Percentiles rank a stretch among this genome's conserved stretches.
Evolutionary conservation across 2,888 invertebrate genomes (phyloP).

Genomic region (Tachina lurida): DNA sequence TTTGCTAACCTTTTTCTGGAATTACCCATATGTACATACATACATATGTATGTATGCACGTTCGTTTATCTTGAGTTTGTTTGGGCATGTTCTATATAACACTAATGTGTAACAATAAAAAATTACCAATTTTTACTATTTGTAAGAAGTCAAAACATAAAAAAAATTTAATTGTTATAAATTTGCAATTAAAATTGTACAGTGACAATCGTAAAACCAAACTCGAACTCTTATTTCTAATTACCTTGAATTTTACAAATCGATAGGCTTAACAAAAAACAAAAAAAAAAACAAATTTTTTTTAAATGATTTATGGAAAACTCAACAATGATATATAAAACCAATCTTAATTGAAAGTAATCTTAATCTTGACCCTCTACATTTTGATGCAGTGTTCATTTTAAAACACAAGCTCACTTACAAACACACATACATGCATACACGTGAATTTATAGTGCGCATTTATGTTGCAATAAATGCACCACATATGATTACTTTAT

Average conservation of each 20-base stretch:
- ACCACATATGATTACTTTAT: slow-evolving; percentile 46
- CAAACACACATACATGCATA: neutral
- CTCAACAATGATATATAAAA: slow-evolving; percentile 61
- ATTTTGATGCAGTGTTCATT: slow-evolving; percentile 57
- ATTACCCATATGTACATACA: no score
- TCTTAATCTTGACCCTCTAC: slow-evolving; percentile 72
- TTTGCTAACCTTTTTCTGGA: no score
- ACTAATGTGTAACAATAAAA: no score
- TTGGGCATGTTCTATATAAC: no score
- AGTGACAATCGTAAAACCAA: neutral
- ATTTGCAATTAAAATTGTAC: neutral
- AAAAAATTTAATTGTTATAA: no score
- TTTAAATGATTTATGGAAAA: slow-evolving; percentile 42
- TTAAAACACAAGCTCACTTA: slow-evolving; percentile 1
- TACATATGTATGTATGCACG: neutral
- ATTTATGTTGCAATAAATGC: slow-evolving; percentile 15
- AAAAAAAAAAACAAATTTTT: no score
- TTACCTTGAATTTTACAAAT: slow-evolving; percentile 54
- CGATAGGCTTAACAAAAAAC: slow-evolving; percentile 31
- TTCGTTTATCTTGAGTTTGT: neutral
- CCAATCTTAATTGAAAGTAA: slow-evolving; percentile 71
- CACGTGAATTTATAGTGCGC: neutral
- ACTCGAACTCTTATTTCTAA: slow-evolving; percentile 16
- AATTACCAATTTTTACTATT: neutral
- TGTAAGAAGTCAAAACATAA: neutral